Evolutionary conservation across 2,888 invertebrate genomes (phyloP), one percentile per base, ranked within the genome.

Genomic region (Apotomis capreana): DNA sequence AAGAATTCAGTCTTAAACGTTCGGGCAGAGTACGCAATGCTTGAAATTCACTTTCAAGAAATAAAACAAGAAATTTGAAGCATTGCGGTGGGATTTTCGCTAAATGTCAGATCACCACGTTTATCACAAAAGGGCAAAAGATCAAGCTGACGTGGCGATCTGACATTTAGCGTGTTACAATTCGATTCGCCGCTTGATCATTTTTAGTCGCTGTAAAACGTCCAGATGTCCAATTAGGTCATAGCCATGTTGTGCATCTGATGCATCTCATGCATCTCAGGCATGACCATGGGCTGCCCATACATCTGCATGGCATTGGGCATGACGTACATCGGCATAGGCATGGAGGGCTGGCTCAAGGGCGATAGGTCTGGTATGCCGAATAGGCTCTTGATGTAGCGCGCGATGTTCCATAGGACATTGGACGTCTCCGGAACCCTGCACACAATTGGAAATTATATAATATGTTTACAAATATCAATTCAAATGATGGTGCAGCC

Each of bases 371-470:
- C 84, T 83, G 91, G 88, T 84, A 90, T 77, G 83, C 92, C 91
- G 86, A 92, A 90, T 83, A 93, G 84, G 89, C 87, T 78, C 89
- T 87, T 91, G 93, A 91, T 88, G 93, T 89, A 89, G 89, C 89
- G 88, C 90, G 92, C 89, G 93, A 92, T 84, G 88, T 88, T 88
- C 92, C 92, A 90, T 92, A 94, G 83, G 84, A 93, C 89, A 93
- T 93, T 89, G 93, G 92, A 87, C 91, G 93, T 89, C 92, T 89
- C 91, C 89, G 93, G 89, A 85, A 89, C 85, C 94, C 94, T 94
- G 91, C 76, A 85, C 85, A 89, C 81, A 87, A 86, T 76, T 78
- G 77, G 74, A 77, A 77, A 69, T 69, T 69, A 65, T 51, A 70
- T 61, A 70, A 68, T 74, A 77, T 78, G 63, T 78, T 74, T 82